Evolutionary conservation across 2,888 invertebrate species (phyloP), one percentile per base, ranked within the genome.

Genomic region (Halictus quadricinctus): DNA sequence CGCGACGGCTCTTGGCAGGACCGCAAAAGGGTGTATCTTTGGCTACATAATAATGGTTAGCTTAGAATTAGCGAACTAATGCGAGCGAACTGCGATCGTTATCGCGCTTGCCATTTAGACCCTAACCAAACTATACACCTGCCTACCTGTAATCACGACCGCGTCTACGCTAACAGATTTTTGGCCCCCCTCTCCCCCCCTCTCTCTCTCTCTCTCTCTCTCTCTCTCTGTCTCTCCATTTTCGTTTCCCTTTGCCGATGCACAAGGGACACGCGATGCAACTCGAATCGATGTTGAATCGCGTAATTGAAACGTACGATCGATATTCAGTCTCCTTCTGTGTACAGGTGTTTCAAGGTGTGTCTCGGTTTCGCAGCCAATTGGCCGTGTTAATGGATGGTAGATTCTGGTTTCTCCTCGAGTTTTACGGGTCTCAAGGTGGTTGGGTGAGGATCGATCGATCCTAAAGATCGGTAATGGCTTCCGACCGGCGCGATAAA

Each of bases 61-160:
- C 79, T 89, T 87, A 86, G 90, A 93, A 92, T 92, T 92, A 92
- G 91, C 89, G 81, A 83, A 89, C 91, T 91, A 92, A 93, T 92
- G 88, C 86, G 79, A 79, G 72, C 80, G 81, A 76, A 79, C 77
- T 79, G 84, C 84, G 93, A 93, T 93, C 79, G 86, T 86, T 91
- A 93, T 93, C 92, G 88, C 85, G 80, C 78, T 89, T 83, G 88
- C 88, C 89, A 89, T 93, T 93, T 91, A 91, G 86, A 80, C 75
- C 77, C 80, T 84, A 88, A 88, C 85, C 86, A 85, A 89, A 83
- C 89, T 87, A 88, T 87, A 89, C 93, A 93, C 92, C 93, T 93
- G 93, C 90, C 89, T 88, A 86, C 90, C 88, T 87, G 84, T 79
- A 88, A 88, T 88, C 90, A 84, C 76, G 84, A 88, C 85, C 60